Conservation (phyloP, 2,113 vertebrate genomes). For the Heterocephalus glaber region DNA sequence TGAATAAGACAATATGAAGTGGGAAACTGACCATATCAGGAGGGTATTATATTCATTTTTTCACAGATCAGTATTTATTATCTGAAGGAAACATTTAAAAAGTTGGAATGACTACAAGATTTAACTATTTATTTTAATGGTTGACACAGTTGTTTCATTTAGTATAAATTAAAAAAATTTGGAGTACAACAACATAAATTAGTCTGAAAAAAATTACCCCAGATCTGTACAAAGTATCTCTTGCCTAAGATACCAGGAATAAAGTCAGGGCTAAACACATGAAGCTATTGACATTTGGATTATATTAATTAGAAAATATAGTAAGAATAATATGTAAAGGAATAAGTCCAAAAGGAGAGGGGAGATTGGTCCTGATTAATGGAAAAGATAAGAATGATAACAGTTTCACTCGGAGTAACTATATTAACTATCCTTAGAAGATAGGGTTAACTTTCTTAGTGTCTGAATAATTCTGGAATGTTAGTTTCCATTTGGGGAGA, state of each 20-base stretch:
- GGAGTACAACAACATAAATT: neutral
- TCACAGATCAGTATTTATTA: neutral
- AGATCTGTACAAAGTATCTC: neutral
- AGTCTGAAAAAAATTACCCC: neutral
- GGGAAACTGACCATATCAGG: neutral
- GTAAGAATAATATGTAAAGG: neutral
- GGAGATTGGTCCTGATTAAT: neutral
- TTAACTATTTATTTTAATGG: constrained; percentile 26
- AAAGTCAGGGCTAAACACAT: neutral
- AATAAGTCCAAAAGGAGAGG: constrained; percentile 29
- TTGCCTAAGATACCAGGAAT: neutral
- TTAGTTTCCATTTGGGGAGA: neutral
- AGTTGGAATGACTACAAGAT: constrained; percentile 10
- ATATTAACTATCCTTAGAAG: neutral
- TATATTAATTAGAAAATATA: neutral
- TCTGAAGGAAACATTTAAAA: constrained; percentile 47
- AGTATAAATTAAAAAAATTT: neutral
- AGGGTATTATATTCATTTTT: neutral
- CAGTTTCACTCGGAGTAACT: constrained; percentile 17
- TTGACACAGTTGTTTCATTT: constrained; percentile 16
- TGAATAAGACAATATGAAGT: neutral
- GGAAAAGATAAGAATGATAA: neutral
- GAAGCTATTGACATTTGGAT: neutral
- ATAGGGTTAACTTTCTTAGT: neutral
- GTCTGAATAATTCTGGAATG: constrained; percentile 11